Conservation (phyloP, 2,113 vertebrate genomes). For the Philantomba maxwellii region DNA sequence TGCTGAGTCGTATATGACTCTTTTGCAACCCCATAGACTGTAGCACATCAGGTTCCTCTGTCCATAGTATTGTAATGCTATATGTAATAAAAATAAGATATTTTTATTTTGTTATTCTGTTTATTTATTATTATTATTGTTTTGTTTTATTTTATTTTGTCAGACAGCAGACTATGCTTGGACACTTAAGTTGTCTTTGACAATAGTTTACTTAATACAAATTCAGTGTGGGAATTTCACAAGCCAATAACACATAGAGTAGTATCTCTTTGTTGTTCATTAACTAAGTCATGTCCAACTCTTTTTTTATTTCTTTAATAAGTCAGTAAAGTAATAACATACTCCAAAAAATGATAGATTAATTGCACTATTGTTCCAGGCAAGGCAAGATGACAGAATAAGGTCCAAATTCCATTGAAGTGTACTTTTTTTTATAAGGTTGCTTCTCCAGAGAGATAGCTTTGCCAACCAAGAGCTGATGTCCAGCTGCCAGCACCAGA, state of each 20-base stretch:
- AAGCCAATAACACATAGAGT: background rate
- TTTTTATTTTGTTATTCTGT: too few species aligned
- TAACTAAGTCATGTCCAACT: background rate
- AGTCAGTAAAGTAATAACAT: background rate
- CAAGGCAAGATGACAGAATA: background rate
- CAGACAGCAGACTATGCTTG: background rate
- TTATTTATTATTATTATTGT: too few species aligned
- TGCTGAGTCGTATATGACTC: background rate
- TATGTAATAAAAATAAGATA: too few species aligned
- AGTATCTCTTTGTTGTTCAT: background rate
- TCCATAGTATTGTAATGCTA: background rate
- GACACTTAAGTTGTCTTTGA: background rate
- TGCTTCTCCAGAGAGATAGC: background rate
- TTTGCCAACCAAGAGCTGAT: background rate
- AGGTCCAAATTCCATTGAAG: background rate
- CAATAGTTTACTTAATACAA: background rate
- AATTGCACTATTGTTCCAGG: background rate
- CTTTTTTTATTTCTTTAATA: background rate
- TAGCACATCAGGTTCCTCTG: background rate
- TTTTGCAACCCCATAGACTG: background rate
- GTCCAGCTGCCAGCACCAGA: background rate
- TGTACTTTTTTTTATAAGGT: background rate
- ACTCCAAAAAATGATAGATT: background rate
- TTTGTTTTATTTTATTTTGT: too few species aligned
- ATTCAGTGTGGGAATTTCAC: background rate